A percentile compares a stretch with the other conserved stretches of the same genome.
phyloP scores from a whole-genome alignment of 1,140 invertebrate species.

The Drosophila serrata region DNA sequence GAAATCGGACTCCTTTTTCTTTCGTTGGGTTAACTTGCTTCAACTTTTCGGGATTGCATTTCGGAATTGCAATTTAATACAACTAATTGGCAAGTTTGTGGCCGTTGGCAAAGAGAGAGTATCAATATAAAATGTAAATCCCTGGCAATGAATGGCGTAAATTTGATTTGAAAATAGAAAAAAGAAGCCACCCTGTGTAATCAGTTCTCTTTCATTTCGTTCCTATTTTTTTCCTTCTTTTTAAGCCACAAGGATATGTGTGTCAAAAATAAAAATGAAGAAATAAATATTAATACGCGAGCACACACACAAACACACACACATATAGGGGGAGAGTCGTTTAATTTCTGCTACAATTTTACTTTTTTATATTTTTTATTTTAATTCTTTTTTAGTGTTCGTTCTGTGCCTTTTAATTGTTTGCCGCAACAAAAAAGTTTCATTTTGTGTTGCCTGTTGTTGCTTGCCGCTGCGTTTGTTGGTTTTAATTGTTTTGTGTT shows the following conservation, averaged over 20 bases:
- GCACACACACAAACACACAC: not conserved
- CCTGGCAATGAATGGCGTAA: not conserved
- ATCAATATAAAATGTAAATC: slow-evolving; percentile 10
- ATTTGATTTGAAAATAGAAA: slow-evolving; percentile 12
- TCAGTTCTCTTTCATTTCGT: slow-evolving; percentile 14
- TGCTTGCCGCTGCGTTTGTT: slow-evolving; percentile 71
- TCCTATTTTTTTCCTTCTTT: slow-evolving; percentile 6
- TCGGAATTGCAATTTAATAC: slow-evolving; percentile 27
- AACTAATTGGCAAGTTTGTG: slow-evolving; percentile 24
- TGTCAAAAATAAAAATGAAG: slow-evolving; percentile 51
- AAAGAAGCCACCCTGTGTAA: slow-evolving; percentile 2
- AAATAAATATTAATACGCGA: slow-evolving; percentile 57
- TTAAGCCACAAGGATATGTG: slow-evolving; percentile 31
- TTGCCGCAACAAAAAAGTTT: slow-evolving; percentile 79
- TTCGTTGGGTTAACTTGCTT: slow-evolving; percentile 7
- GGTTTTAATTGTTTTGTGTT: slow-evolving; percentile 83
- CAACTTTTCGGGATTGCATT: slow-evolving; percentile 9
- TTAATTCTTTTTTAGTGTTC: slow-evolving; percentile 70
- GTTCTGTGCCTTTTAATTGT: slow-evolving; percentile 78
- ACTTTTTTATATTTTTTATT: slow-evolving; percentile 63
- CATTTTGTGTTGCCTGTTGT: slow-evolving; percentile 64
- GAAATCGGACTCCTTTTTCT: slow-evolving; percentile 26
- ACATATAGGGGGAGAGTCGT: slow-evolving; percentile 33
- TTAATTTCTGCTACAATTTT: slow-evolving; percentile 64
- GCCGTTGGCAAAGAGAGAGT: not conserved